phyloP scores from a whole-genome alignment of 2,888 invertebrate species.

The Watsonalla binaria region DNA sequence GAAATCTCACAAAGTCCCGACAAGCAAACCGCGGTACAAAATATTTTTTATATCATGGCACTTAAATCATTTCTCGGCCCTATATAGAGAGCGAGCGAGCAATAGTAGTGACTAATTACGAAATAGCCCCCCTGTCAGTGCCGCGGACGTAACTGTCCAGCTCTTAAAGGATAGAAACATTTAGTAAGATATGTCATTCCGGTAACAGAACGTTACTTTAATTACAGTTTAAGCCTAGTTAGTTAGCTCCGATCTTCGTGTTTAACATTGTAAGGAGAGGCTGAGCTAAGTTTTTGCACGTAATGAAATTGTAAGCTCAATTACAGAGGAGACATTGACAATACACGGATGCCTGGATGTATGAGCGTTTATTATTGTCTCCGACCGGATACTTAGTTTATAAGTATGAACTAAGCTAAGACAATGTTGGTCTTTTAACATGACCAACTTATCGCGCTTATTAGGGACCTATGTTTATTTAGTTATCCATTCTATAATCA shows the following conservation, averaged over 20 bases:
- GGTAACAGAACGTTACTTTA: constrained; percentile 67
- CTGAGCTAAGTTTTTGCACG: constrained; percentile 50
- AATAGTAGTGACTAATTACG: constrained; percentile 59
- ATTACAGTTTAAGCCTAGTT: constrained; percentile 61
- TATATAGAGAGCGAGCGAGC: constrained; percentile 44
- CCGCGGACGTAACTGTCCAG: constrained; percentile 56
- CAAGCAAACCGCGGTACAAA: constrained; percentile 21
- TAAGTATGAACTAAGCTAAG: constrained; percentile 42
- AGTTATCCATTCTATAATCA: background rate
- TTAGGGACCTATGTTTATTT: constrained; percentile 18
- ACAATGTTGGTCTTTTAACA: constrained; percentile 25
- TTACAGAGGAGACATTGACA: constrained; percentile 28
- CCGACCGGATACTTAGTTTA: constrained; percentile 54
- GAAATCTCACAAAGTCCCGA: constrained; percentile 13
- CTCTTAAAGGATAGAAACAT: constrained; percentile 70
- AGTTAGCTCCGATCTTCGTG: constrained; percentile 53
- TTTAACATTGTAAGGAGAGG: constrained; percentile 57
- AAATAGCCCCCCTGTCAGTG: constrained; percentile 43
- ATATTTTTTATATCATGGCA: constrained; percentile 32
- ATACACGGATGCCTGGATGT: constrained; percentile 32
- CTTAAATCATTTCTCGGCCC: constrained; percentile 52
- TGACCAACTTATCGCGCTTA: constrained; percentile 25
- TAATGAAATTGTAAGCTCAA: constrained; percentile 55
- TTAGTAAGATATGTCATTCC: constrained; percentile 69
- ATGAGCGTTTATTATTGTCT: constrained; percentile 13